Evolutionary conservation across 2,113 vertebrate species (phyloP).

Genomic region (Sterrhoptilus dennistouni): DNA sequence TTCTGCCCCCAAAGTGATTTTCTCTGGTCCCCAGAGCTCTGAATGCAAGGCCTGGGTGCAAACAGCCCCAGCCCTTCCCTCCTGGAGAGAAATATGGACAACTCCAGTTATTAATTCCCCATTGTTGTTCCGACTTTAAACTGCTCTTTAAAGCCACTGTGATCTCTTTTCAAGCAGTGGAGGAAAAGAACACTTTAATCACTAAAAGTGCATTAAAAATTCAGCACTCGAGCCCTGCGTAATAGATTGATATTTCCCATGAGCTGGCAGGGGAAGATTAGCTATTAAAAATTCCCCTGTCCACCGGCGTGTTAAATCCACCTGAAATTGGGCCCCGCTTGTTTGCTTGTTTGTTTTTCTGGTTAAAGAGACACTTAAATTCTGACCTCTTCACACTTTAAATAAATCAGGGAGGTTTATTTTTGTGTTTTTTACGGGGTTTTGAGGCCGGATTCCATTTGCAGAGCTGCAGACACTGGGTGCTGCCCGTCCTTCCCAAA

Average conservation of each 20-base stretch:
- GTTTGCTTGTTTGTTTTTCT: not conserved
- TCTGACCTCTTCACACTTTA: not conserved
- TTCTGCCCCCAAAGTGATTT: not conserved
- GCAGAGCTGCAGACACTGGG: not conserved
- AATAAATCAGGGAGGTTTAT: not conserved
- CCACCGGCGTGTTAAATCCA: conserved; percentile 38
- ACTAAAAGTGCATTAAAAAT: conserved; percentile 63
- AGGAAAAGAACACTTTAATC: conserved; percentile 53
- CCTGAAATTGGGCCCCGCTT: conserved; percentile 9
- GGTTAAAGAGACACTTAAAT: not conserved
- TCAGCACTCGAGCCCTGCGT: conserved; percentile 51
- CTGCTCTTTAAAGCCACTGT: conserved; percentile 43
- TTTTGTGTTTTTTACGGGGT: not conserved
- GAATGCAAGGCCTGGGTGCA: not conserved
- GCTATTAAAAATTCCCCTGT: conserved; percentile 63
- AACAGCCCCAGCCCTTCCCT: not conserved
- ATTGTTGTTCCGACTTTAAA: conserved; percentile 41
- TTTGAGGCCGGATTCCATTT: not conserved
- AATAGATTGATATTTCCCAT: conserved; percentile 65
- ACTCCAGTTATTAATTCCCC: conserved; percentile 26
- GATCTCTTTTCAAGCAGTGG: conserved; percentile 32
- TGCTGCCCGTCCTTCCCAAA: not conserved
- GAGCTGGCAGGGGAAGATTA: conserved; percentile 47
- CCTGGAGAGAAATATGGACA: not conserved
- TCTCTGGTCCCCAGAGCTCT: not conserved